phyloP scores from a whole-genome alignment of 2,113 vertebrate genomes.

The Corythornis madagascariensis region DNA sequence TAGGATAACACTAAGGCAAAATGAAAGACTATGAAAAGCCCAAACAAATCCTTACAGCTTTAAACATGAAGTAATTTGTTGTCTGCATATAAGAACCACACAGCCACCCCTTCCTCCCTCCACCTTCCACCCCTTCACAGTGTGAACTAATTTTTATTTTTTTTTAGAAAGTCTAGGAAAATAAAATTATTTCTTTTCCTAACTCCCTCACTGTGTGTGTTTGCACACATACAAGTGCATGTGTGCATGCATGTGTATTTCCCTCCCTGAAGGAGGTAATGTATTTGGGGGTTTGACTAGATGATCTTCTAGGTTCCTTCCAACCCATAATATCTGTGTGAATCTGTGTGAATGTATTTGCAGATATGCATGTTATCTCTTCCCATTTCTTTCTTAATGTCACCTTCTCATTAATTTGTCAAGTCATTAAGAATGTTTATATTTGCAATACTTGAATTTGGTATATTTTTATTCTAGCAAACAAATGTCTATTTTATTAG shows the following conservation, averaged over 20 bases:
- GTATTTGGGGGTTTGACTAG: neutral
- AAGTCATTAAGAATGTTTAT: neutral
- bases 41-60: slow-evolving; percentile 1
- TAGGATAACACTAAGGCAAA: slow-evolving; percentile 3
- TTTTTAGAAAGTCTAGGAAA: neutral
- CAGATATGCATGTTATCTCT: neutral
- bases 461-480: neutral
- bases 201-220: neutral
- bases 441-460: neutral
- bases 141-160: neutral
- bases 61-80: neutral
- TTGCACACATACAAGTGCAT: neutral
- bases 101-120: neutral
- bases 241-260: neutral
- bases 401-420: neutral
- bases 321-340: no score
- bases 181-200: neutral
- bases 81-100: neutral
- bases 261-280: neutral
- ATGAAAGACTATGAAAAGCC: neutral
- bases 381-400: neutral
- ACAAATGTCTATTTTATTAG: neutral
- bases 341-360: neutral
- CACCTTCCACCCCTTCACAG: no score
- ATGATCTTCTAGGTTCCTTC: no score